Evolutionary conservation across 2,797 vertebrate genomes (phyloP), one percentile per base, ranked within the genome.

Genomic region (Peromyscus nudipes): DNA sequence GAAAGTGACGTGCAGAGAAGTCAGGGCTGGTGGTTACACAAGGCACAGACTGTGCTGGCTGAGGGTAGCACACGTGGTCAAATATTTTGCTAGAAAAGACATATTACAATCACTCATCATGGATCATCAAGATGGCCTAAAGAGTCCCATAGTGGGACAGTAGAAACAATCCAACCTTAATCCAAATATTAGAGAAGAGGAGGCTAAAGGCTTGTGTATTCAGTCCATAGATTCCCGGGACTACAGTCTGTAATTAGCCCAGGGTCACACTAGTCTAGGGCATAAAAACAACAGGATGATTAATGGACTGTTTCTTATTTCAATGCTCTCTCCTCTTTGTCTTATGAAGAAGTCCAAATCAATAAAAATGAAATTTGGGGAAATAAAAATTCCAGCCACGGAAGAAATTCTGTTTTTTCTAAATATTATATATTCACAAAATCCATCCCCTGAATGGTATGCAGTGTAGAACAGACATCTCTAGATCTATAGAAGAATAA

Each of bases 11-110:
- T 14, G 13, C 14, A 43, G 57, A 84, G 65, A 62, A 75, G 37
- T 83, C 52, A 65, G 12, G 55, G 34, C 49, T 55, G 2, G 57
- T 27, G 82, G 67, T 75, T 31, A 85, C 31, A 34, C 8, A 65
- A 37, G 57, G 57, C 16, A 27, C 81, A 89, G 40, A n/a, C 19
- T 34, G 1, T 29, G 14, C 27, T 52, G 83, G 31, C 31, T 49
- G 62, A 80, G 89, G 69, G 43, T 34, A 57, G 67, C 73, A 52
- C 88, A 29, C 67, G 34, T 84, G 90, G n/a, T 62, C 77, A 71
- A 90, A 75, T 91, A 65, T 60, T 71, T 93, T 92, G 17, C 65
- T 85, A 91, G 52, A 71, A 97, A 91, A 92, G 64, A 75, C 43
- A 57, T 82, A 12, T 8, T 84, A 25, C 65, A 79, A 80, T 69